Base-by-base conservation (phyloP, 1,140 invertebrate species). In the Chymomyza costata region DNA sequence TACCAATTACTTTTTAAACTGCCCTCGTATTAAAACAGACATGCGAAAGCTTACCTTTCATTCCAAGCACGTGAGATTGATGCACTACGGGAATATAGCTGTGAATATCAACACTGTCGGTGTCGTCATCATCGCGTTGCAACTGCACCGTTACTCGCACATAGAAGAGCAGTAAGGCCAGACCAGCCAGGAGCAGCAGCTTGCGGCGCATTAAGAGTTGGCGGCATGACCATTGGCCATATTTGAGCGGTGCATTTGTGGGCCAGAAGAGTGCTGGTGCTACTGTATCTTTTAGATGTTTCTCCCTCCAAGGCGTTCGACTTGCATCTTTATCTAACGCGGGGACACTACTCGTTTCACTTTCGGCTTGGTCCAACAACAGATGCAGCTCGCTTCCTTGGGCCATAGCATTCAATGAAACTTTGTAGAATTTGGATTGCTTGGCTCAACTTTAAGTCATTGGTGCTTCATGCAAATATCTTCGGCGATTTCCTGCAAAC, bases 41-140 rank as follows among this genome's bases (percentile, higher is more conserved):
- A 2, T 21, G 2, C 1, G 2, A 52, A n/a, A n/a, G n/a, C 60
- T 47, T 53, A 85, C 83, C 83, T 65, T 82, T 83, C 71, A 76
- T 80, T 30, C 74, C 78, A 25, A 65, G 41, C 3, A 76, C 74
- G 34, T 61, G 68, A 11, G 83, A 85, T 15, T 70, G 57, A 59
- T 83, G 74, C 16, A 63, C 59, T 2, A 83, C 81, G 1, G 56
- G 40, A 1, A 73, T 15, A 6, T 51, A 52, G 47, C 31, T 58
- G 5, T 46, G 37, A 2, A 13, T 28, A 34, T 34, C 31, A 10
- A 63, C 21, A 2, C 19, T 63, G 15, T 71, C 65, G 41, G 68
- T 18, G n/a, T 81, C 69, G 2, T 82, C 52, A 3, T 82, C 65
- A 46, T 69, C 59, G 7, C 43, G 55, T 64, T 64, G 65, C 8